A percentile compares a stretch with the other conserved stretches of the same genome.
phyloP scores from a whole-genome alignment of 2,797 vertebrate species.

The Brotula barbata region DNA sequence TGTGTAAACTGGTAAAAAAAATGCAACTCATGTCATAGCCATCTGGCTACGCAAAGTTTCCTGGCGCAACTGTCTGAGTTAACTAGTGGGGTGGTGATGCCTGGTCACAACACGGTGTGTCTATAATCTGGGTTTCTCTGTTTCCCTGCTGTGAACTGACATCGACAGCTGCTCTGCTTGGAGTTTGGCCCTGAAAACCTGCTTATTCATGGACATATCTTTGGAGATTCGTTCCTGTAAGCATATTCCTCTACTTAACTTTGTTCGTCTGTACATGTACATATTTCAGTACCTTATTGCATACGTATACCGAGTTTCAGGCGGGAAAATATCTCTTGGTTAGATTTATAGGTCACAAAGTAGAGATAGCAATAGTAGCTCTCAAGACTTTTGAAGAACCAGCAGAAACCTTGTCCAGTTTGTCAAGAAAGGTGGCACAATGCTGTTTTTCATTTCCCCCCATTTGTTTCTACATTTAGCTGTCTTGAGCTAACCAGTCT shows the following conservation, averaged over 20 bases:
- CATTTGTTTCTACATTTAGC: neutral
- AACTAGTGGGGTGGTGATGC: conserved; percentile 2
- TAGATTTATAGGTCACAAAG: too few species aligned
- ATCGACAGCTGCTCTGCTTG: conserved; percentile 3
- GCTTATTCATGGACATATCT: neutral
- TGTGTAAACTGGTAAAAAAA: neutral
- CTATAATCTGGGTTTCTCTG: conserved; percentile 11
- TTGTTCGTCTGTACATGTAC: neutral
- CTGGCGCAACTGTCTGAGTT: conserved; percentile 1
- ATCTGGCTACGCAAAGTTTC: conserved; percentile 5
- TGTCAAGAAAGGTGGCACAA: too few species aligned
- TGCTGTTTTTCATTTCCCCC: neutral
- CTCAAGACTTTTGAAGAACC: too few species aligned
- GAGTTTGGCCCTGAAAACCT: conserved; percentile 3
- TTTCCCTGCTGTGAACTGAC: neutral
- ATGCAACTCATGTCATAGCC: neutral
- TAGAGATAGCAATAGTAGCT: too few species aligned
- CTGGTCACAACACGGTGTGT: conserved; percentile 4
- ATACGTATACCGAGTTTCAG: too few species aligned
- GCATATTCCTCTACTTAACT: neutral
- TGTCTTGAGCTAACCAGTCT: too few species aligned
- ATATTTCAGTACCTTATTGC: neutral
- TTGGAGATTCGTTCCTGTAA: neutral
- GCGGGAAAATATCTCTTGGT: too few species aligned
- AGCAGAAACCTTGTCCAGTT: too few species aligned